Evolutionary conservation across 1,140 invertebrate species (phyloP), one percentile per base, ranked within the genome.

Genomic region (Drosophila sechellia): DNA sequence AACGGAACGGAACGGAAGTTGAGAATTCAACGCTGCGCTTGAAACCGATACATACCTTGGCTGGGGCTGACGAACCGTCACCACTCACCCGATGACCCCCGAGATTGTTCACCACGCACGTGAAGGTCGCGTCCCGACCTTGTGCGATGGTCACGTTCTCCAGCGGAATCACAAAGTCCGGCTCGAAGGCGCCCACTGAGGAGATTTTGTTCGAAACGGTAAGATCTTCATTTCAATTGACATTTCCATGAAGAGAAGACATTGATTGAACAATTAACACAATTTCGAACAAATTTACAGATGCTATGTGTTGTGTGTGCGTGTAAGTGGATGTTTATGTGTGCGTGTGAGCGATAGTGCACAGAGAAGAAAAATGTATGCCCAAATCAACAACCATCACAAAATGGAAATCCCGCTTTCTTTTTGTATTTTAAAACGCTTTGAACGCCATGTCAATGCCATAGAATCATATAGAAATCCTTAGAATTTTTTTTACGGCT

Each of bases 81-180:
- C 95, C 95, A 97, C 96, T 96, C 96, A 97, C 96, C 96, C 96
- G 96, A 94, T 97, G 96, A 95, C 96, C 96, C 91, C 96, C 96
- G 90, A 98, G 95, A 94, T 97, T 97, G 94, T 96, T 97, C 80
- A 98, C 96, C 89, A 97, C 96, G 91, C 97, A 97, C 65, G 96
- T 97, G 93, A 98, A 97, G 81, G 96, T 96, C 70, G 96, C 97
- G 71, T 97, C 96, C 79, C 96, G 94, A 53, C 97, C 96, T 92
- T 97, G 96, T 53, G 96, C 95, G 74, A 97, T 96, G 71, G 96
- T 97, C 92, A 97, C 94, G 94, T 97, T 97, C 93, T 96, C 95
- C 94, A 97, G 93, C 39, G 96, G 96, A 87, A 95, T 95, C 74
- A 95, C 94, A 94, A 97, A 98, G 92, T 97, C 96, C 90, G 96